Evolutionary conservation across 2,797 vertebrate species (phyloP).

Genomic region (Odontamblyopus lacepedii): DNA sequence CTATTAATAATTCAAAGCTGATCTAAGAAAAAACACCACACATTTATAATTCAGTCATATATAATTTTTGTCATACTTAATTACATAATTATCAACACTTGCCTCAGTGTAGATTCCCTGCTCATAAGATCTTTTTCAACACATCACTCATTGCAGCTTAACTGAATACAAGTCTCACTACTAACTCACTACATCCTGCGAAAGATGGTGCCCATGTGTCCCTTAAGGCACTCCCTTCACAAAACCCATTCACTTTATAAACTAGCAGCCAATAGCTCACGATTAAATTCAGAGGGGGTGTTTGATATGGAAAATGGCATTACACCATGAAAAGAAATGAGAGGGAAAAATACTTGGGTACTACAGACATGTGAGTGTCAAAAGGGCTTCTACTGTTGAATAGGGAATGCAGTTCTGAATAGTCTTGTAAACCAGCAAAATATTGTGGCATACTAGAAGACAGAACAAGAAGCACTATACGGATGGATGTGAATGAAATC

Average conservation of each 20-base stretch:
- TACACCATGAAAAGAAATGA: constrained; percentile 45
- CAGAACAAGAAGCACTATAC: background rate
- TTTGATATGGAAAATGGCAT: constrained; percentile 60
- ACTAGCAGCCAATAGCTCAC: constrained; percentile 53
- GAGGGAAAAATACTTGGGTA: constrained; percentile 35
- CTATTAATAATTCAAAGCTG: background rate
- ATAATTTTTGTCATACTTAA: constrained; percentile 4
- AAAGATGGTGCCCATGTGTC: constrained; percentile 38
- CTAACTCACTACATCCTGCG: constrained; percentile 42
- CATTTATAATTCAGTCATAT: too few relatives aligned
- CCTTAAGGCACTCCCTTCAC: constrained; percentile 61
- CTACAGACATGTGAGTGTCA: constrained; percentile 21
- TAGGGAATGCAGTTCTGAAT: constrained; percentile 15
- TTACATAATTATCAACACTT: constrained; percentile 20
- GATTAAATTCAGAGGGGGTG: constrained; percentile 57
- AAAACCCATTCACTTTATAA: constrained; percentile 67
- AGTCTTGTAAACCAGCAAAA: background rate
- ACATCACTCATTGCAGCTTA: constrained; percentile 46
- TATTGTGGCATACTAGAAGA: background rate
- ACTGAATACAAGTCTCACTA: constrained; percentile 41
- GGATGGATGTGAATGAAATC: background rate
- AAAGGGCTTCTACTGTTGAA: constrained; percentile 21
- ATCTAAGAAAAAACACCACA: background rate
- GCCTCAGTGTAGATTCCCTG: constrained; percentile 12
- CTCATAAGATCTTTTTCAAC: constrained; percentile 57